Evolutionary conservation across 2,888 invertebrate genomes (phyloP).

Genomic region (Archaeoteleia sp.): DNA sequence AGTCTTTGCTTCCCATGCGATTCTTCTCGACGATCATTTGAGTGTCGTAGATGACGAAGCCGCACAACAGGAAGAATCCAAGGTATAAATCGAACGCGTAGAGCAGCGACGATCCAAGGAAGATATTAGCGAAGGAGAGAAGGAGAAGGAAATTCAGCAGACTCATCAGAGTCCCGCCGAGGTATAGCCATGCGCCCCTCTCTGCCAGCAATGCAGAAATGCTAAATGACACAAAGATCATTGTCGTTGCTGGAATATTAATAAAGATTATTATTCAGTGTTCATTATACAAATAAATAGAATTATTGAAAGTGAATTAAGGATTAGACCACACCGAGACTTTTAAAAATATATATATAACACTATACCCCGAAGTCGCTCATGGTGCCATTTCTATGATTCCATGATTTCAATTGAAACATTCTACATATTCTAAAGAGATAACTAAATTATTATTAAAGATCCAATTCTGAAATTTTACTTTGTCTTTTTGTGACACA

Average conservation of each 20-base stretch:
- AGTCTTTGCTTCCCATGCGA: slow-evolving; percentile 93
- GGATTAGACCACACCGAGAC: no score
- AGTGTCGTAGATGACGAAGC: slow-evolving; percentile 97
- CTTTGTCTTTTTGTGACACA: no score
- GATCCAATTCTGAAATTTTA: no score
- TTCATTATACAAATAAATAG: no score
- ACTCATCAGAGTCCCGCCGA: slow-evolving; percentile 92
- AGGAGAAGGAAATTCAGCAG: slow-evolving; percentile 86
- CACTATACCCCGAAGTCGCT: no score
- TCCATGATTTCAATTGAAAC: no score
- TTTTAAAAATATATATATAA: no score
- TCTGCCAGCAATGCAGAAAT: slow-evolving; percentile 90
- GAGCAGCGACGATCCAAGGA: slow-evolving; percentile 87
- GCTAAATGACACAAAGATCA: slow-evolving; percentile 95
- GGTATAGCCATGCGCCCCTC: slow-evolving; percentile 90
- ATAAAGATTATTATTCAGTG: slow-evolving; percentile 20
- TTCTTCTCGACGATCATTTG: slow-evolving; percentile 96
- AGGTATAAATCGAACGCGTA: slow-evolving; percentile 91
- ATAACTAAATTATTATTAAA: no score
- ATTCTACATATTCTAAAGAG: no score
- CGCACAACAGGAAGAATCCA: slow-evolving; percentile 93
- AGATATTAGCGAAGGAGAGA: slow-evolving; percentile 87
- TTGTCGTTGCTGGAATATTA: slow-evolving; percentile 79
- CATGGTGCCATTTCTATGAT: no score
- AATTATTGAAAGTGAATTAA: no score